Evolutionary conservation across 1,140 invertebrate species (phyloP), one percentile per base, ranked within the genome.

Genomic region (Saccostrea glomerata): DNA sequence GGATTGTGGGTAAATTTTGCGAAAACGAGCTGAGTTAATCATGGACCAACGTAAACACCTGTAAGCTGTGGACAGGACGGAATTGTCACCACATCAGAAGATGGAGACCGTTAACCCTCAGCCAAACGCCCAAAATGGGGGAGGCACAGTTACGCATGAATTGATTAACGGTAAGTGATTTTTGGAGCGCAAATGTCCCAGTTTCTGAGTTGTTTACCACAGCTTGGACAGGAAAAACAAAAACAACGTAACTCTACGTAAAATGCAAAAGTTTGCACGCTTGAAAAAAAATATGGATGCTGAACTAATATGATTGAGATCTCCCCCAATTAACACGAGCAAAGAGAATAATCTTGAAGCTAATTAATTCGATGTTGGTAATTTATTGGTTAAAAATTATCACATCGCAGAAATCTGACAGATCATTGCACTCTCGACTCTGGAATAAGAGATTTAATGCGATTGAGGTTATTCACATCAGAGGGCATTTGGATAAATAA

Each of bases 11-110:
- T 55, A 84, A 84, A 77, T 36, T 54, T 12, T 47, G 30, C 82
- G 55, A 84, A 84, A 77, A 77, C 70, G 70, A 30, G 70, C 70
- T n/a, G 82, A 84, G n/a, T 36, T 47, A 47, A 47, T 55, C 82
- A 84, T 84, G 82, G 82, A 84, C 47, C 20, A 84, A 84, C 20
- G 82, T 56, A 55, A 56, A 55, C 82, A 84, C 82, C 82, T 84
- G 82, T 84, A 23, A 54, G 55, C 20, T 55, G 55, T 55, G 30
- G 17, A 55, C 55, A 20, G 40, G 23, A 56, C 82, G 47, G 25
- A n/a, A 23, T 84, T 54, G 17, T 23, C 40, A 54, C 4, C 23
- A 55, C 36, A 20, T 54, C 55, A 56, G 82, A 84, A 36, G 82
- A 84, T 84, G 82, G 82, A 54, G 40, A 36, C 40, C 82, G 55